Base-by-base conservation (phyloP, 53 echinoderm and acorn worm species). In the Patiria pectinifera region DNA sequence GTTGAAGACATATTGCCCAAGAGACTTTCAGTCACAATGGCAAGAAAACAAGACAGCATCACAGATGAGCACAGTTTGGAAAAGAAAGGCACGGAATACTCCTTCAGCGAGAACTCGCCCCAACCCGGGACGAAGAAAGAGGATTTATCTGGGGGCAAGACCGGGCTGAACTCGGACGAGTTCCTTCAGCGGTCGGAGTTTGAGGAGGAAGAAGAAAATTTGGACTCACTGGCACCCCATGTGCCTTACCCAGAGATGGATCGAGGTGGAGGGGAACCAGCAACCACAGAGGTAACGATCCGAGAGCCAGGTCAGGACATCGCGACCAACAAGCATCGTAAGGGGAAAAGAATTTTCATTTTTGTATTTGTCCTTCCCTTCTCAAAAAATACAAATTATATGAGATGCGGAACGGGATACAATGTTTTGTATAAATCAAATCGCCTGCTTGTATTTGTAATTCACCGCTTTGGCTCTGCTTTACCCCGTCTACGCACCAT, bases 161-260 rank as follows among this genome's bases (percentile, higher is more conserved):
- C 90, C 0, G 90, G 90, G 12, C 63, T 90, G 21, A 66, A 22
- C 23, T 90, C 90, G 4, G 81, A 81, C 21, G 90, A 72, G 71
- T 69, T 80, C 21, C 69, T 9, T 11, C 81, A 45, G 15, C 90
- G 47, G 15, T 90, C 69, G 19, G 86, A 86, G 19, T 10, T 48
- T 19, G 90, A 15, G 46, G 80, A 90, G 69, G 90, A 81, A 13
- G 78, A 24, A 12, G 89, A 62, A 9, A 80, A 21, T 18, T 0
- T 90, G 53, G 90, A 90, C 48, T 90, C 90, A 24, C 14, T 90
- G 70, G 80, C 23, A 2, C 90, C 90, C 0, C 90, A 45, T n/a
- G 22, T 21, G 66, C 90, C 81, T 2, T 81, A 80, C 90, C 90
- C 90, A 1, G 90, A 90, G 90, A 90, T 69, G 81, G 90, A 69